Percentiles rank a stretch among this genome's conserved stretches.
phyloP scores from a whole-genome alignment of 2,113 vertebrate species.

The Oreochromis niloticus region DNA sequence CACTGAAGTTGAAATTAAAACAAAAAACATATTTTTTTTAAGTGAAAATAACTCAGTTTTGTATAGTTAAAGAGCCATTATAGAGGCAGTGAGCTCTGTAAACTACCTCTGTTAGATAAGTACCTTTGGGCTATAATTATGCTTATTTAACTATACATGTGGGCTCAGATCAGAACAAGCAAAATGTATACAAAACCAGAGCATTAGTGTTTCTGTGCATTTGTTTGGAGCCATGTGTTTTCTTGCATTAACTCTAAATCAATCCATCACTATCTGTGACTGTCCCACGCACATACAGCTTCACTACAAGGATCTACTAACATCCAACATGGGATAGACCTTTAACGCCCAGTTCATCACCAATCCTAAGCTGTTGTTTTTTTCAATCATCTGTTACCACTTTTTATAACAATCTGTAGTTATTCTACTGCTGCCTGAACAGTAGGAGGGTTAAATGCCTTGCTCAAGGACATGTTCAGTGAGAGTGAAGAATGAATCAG shows the following conservation, averaged over 20 bases:
- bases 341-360: not conserved
- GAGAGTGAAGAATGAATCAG: conserved; percentile 19
- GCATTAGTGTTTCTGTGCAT: not conserved
- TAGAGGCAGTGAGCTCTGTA: not conserved
- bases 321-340: not conserved
- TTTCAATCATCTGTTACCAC: not conserved
- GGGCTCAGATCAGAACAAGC: not conserved
- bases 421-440: not conserved
- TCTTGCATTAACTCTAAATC: not conserved
- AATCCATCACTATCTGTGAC: not conserved
- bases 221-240: not conserved
- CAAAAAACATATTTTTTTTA: accelerated
- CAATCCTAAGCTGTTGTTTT: not conserved
- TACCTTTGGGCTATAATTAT: not conserved
- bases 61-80: not conserved
- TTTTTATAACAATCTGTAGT: not conserved
- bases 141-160: not conserved
- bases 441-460: conserved; percentile 41
- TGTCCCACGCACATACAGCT: not conserved
- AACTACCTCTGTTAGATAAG: not conserved
- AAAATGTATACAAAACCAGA: not conserved
- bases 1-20: not conserved
- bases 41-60: not conserved
- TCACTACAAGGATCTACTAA: not conserved
- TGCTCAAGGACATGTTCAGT: conserved; percentile 46